Evolutionary conservation across 2,888 invertebrate species (phyloP).

Genomic region (Allolobophora icterica): DNA sequence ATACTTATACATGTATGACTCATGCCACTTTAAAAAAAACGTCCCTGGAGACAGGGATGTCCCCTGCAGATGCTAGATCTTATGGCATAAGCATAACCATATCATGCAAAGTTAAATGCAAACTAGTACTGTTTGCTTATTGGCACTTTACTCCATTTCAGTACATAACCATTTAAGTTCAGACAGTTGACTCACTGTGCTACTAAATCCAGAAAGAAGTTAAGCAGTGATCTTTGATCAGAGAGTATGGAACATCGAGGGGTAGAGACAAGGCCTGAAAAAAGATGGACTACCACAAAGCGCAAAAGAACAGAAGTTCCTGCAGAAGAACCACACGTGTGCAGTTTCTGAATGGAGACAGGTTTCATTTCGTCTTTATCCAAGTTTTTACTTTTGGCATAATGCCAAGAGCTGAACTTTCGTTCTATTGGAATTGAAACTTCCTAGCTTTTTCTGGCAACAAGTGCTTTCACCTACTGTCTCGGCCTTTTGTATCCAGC

Average conservation of each 20-base stretch:
- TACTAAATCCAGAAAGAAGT: neutral
- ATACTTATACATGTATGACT: neutral
- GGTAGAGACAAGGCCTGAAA: neutral
- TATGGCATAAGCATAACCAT: neutral
- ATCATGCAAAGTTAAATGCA: neutral
- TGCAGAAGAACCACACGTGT: neutral
- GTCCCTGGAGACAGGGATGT: neutral
- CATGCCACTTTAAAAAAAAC: neutral
- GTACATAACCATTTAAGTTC: neutral
- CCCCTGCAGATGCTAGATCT: neutral
- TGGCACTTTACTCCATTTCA: neutral
- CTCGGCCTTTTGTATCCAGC: neutral
- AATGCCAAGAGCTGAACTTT: conserved; percentile 5
- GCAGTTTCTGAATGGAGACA: neutral
- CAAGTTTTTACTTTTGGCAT: neutral
- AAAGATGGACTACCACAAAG: neutral
- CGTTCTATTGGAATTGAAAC: neutral
- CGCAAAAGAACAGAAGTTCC: neutral
- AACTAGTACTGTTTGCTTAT: neutral
- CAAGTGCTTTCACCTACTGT: neutral
- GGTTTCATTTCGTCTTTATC: neutral
- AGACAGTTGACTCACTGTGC: neutral
- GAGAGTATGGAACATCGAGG: neutral
- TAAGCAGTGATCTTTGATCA: neutral
- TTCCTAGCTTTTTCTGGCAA: neutral